Percentiles rank a stretch among this genome's conserved stretches.
phyloP scores from a whole-genome alignment of 2,797 vertebrate genomes.

The Gymnoscopelus braueri region DNA sequence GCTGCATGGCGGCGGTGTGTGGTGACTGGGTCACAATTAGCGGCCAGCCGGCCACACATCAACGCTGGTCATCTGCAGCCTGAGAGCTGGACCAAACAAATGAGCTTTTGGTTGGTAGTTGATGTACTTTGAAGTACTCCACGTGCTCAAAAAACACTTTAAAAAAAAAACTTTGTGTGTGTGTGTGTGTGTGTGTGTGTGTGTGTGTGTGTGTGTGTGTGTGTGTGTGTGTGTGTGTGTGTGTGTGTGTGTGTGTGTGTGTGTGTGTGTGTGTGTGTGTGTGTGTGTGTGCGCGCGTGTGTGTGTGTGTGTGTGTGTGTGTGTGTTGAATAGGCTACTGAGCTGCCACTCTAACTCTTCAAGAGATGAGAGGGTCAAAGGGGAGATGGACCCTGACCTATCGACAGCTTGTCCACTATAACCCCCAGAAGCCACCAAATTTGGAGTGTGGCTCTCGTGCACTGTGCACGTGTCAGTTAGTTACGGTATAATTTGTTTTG shows the following conservation, averaged over 20 bases:
- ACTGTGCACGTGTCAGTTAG: background rate
- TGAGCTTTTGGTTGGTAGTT: conserved; percentile 8
- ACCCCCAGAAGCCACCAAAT: conserved; percentile 34
- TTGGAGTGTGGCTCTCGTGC: background rate
- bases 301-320: conserved; percentile 7
- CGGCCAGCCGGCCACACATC: conserved; percentile 5
- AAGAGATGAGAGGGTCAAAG: conserved; percentile 58
- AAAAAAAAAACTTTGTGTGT: conserved; percentile 7
- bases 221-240: background rate
- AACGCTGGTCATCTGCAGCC: conserved; percentile 31
- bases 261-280: conserved; percentile 1
- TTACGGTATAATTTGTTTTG: too few relatives aligned
- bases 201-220: conserved; percentile 9
- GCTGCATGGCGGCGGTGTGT: background rate
- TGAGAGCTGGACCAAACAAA: conserved; percentile 34
- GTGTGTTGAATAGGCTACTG: conserved; percentile 29
- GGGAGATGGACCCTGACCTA: conserved; percentile 52
- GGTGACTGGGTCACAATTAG: conserved; percentile 15
- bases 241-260: conserved; percentile 3
- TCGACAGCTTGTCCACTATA: conserved; percentile 9
- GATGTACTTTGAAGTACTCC: conserved; percentile 2
- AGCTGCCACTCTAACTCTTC: conserved; percentile 47
- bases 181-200: background rate
- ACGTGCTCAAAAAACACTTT: conserved; percentile 2
- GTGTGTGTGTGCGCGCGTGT: conserved; percentile 5